phyloP scores from a whole-genome alignment of 2,797 vertebrate species.

The Liparis tanakae region DNA sequence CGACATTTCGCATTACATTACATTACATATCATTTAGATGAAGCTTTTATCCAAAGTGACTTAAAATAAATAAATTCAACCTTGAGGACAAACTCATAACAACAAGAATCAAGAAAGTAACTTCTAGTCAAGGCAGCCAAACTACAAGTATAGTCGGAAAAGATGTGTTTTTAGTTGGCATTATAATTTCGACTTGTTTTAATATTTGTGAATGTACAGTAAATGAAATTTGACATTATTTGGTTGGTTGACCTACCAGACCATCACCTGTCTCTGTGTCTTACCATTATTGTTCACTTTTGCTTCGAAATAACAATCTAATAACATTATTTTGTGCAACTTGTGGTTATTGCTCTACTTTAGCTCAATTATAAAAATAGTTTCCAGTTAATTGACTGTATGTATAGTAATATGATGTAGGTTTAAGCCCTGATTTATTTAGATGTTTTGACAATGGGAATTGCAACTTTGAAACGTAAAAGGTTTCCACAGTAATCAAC shows the following conservation, averaged over 20 bases:
- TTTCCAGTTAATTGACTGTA: neutral
- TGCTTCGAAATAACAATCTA: neutral
- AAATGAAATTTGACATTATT: neutral
- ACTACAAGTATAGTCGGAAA: too few relatives aligned
- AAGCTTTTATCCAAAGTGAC: too few relatives aligned
- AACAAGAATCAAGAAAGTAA: too few relatives aligned
- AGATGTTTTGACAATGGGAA: neutral
- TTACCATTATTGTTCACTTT: neutral
- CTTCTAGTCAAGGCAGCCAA: too few relatives aligned
- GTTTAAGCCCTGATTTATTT: neutral
- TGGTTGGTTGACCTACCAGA: neutral
- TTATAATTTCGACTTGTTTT: neutral
- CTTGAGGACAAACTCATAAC: too few relatives aligned
- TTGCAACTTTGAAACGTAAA: neutral
- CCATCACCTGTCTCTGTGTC: neutral
- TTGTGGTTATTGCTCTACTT: neutral
- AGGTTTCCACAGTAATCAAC: neutral
- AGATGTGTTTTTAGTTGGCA: too few relatives aligned
- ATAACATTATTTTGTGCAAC: neutral
- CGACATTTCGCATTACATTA: neutral
- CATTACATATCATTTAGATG: too few relatives aligned
- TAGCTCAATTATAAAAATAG: neutral
- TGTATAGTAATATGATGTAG: neutral
- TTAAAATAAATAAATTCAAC: too few relatives aligned
- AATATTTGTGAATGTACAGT: neutral